Base-by-base conservation (phyloP, 2,888 invertebrate species). In the Blastobasis lacticolella region DNA sequence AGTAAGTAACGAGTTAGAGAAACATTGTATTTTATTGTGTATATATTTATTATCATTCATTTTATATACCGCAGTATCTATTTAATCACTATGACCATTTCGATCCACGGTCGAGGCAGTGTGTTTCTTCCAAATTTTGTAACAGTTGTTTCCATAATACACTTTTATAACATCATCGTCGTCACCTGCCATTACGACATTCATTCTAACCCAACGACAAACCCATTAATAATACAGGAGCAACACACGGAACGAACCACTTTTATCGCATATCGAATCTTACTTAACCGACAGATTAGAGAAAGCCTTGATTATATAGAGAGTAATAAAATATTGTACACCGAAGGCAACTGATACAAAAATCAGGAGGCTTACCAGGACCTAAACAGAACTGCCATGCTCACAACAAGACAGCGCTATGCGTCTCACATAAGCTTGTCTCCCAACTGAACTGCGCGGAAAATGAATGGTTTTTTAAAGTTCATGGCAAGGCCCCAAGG, bases 61-160 rank as follows among this genome's bases (percentile, higher is more conserved):
- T 65, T 49, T 44, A 40, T 49, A 49, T 53, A 43, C 53, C 51
- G 48, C 40, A 45, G 54, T 68, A 55, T 66, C 52, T 69, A 66
- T 63, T 66, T 60, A 59, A 57, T 55, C 57, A 60, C 53, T 60
- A 51, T 57, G 62, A 67, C 62, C 71, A 77, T 74, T 64, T 74
- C 66, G 66, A 69, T 66, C 74, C 75, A 72, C 74, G 75, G 78
- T 71, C 69, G 62, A 65, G 73, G 76, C 75, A 73, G 71, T 60
- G 66, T 52, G 53, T 67, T 56, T 70, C 62, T 81, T 80, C 75
- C 62, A 77, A 81, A 80, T 76, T 79, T 66, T 64, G 64, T 60
- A 58, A 60, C 60, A 60, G 47, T 49, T 47, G 5, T 10, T 43
- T 42, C 47, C 50, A 52, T 50, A 51, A 40, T 10, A 45, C 52